A percentile compares a stretch with the other conserved stretches of the same genome.
Evolutionary conservation across 2,888 invertebrate species (phyloP).

Genomic region (Mythimna lalbum): DNA sequence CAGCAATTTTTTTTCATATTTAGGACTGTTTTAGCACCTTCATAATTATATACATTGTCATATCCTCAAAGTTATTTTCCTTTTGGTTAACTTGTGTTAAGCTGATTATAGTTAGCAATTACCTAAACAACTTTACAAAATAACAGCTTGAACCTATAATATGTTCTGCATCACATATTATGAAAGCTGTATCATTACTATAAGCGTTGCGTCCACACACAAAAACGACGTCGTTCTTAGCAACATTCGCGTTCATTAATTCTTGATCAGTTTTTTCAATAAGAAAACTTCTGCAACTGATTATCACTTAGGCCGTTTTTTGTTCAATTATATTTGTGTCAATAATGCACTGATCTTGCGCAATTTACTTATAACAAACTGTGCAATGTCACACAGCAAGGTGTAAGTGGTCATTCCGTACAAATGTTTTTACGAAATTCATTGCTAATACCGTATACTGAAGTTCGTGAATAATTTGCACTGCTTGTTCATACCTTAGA

Average conservation of each 20-base stretch:
- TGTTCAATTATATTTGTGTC: conserved; percentile 72
- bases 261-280: conserved; percentile 50
- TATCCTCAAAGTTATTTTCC: not conserved
- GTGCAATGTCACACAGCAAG: conserved; percentile 75
- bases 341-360: conserved; percentile 71
- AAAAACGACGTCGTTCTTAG: conserved; percentile 31
- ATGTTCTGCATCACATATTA: conserved; percentile 30
- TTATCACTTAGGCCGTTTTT: conserved; percentile 65
- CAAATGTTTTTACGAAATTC: conserved; percentile 78
- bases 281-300: conserved; percentile 49
- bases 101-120: not conserved
- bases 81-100: not conserved
- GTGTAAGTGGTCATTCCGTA: conserved; percentile 68
- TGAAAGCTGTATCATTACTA: conserved; percentile 49
- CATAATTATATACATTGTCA: not conserved
- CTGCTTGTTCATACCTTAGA: conserved; percentile 72
- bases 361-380: conserved; percentile 71
- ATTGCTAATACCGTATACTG: conserved; percentile 75
- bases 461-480: conserved; percentile 75
- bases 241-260: conserved; percentile 37
- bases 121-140: not conserved
- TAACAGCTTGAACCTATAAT: conserved; percentile 14
- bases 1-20: too few species aligned
- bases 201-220: conserved; percentile 43
- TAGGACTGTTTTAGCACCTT: not conserved